phyloP scores from a whole-genome alignment of 2,888 invertebrate genomes.

The Papilio demoleus region DNA sequence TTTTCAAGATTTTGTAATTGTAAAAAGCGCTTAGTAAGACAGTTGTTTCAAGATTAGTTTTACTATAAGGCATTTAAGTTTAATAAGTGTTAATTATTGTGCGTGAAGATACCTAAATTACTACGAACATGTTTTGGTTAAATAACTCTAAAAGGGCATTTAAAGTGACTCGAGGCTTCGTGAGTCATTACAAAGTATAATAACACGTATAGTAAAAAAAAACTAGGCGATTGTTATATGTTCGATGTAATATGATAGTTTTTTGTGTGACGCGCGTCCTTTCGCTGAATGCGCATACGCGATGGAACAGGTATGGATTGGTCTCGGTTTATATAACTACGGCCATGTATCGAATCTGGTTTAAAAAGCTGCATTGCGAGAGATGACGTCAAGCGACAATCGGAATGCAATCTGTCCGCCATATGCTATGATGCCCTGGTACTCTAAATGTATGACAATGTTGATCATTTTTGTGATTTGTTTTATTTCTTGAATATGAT shows the following conservation, averaged over 20 bases:
- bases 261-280: slow-evolving; percentile 32
- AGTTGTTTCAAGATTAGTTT: no score
- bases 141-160: background rate
- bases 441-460: slow-evolving; percentile 14
- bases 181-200: slow-evolving; percentile 2
- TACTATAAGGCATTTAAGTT: no score
- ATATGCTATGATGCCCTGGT: slow-evolving; percentile 44
- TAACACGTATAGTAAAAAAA: slow-evolving; percentile 5
- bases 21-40: no score
- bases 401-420: slow-evolving; percentile 46
- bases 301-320: slow-evolving; percentile 21
- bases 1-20: no score
- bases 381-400: slow-evolving; percentile 45
- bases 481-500: background rate
- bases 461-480: background rate
- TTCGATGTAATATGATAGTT: slow-evolving; percentile 25
- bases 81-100: no score
- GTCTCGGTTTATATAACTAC: slow-evolving; percentile 33
- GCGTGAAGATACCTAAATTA: background rate
- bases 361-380: slow-evolving; percentile 43
- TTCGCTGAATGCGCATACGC: slow-evolving; percentile 32
- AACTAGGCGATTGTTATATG: slow-evolving; percentile 20
- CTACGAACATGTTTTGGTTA: background rate
- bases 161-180: background rate
- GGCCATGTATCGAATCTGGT: slow-evolving; percentile 31